phyloP scores from a whole-genome alignment of 2,888 invertebrate species.

The Chorisops tibialis region DNA sequence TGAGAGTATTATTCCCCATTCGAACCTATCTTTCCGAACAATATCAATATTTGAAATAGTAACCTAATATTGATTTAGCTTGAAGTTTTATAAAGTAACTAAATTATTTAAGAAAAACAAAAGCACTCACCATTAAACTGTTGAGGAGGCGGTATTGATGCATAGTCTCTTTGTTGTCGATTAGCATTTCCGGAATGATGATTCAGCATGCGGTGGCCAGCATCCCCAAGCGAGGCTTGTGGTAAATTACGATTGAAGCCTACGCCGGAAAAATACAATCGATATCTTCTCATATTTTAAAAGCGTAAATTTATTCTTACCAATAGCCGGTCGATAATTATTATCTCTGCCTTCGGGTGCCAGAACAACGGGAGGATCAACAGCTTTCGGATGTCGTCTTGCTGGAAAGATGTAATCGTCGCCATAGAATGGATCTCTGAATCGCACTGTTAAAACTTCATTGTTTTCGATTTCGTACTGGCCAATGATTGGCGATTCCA shows the following conservation, averaged over 20 bases:
- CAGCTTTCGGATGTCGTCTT: constrained; percentile 61
- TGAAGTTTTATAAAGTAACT: too few relatives aligned
- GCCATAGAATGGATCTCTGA: constrained; percentile 73
- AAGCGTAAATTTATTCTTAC: constrained; percentile 49
- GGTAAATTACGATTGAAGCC: constrained; percentile 63
- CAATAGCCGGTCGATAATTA: constrained; percentile 75
- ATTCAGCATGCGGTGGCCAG: constrained; percentile 74
- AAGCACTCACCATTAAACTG: not conserved
- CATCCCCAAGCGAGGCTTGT: constrained; percentile 61
- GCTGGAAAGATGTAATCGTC: constrained; percentile 77
- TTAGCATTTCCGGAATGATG: constrained; percentile 51
- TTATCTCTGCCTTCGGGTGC: constrained; percentile 75
- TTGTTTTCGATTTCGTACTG: constrained; percentile 61
- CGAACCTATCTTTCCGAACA: too few relatives aligned
- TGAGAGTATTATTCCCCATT: too few relatives aligned
- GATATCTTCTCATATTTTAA: not conserved
- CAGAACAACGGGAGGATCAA: constrained; percentile 70
- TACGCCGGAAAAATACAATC: constrained; percentile 27
- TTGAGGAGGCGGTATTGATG: constrained; percentile 41
- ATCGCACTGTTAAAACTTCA: constrained; percentile 65
- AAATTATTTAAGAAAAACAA: too few relatives aligned
- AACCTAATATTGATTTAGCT: too few relatives aligned
- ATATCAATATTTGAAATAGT: too few relatives aligned
- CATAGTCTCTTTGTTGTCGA: constrained; percentile 35
- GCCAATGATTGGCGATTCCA: constrained; percentile 70